Evolutionary conservation across 1,140 invertebrate genomes (phyloP), one percentile per base, ranked within the genome.

Genomic region (Drosophila parvula): DNA sequence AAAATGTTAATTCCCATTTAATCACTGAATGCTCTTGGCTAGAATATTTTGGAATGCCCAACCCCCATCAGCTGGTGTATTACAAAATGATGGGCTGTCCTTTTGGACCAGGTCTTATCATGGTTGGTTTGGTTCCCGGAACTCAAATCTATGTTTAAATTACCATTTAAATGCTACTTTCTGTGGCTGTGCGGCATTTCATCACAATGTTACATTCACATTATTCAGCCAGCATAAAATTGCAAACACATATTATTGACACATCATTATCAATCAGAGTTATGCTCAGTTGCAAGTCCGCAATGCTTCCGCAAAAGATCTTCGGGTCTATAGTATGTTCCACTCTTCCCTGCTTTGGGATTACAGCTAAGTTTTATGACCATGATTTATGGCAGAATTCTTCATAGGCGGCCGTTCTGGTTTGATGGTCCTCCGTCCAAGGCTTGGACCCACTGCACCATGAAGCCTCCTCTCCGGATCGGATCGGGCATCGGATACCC

Each of bases 351-450:
- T 32, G 60, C 70, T n/a, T 27, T 5, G 34, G 70, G 50, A 60
- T 69, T 84, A 76, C 75, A 78, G 75, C 73, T 65, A 65, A 75
- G 73, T 83, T 88, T 88, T 82, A 88, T 84, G 79, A 64, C 85
- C 78, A 80, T 88, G 83, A 88, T 89, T 88, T 88, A 88, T 88
- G 77, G 77, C 74, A 80, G 76, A 79, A 90, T 90, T 90, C 85
- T 90, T 86, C 85, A 77, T 90, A 90, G 86, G 85, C 81, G 85
- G 85, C 85, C 85, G 85, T 90, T 90, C 81, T 90, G 85, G 79
- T 90, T 90, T 69, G 78, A 55, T 68, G 83, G 68, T 71, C 65
- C 44, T 53, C 50, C 50, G 30, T 18, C 50, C 48, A 51, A 68
- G 36, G 64, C 65, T 64, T 55, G 40, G 56, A 62, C 44, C 56